A percentile compares a stretch with the other conserved stretches of the same genome.
Conservation (phyloP, 2,113 vertebrate species). For the Malurus cyaneus region DNA sequence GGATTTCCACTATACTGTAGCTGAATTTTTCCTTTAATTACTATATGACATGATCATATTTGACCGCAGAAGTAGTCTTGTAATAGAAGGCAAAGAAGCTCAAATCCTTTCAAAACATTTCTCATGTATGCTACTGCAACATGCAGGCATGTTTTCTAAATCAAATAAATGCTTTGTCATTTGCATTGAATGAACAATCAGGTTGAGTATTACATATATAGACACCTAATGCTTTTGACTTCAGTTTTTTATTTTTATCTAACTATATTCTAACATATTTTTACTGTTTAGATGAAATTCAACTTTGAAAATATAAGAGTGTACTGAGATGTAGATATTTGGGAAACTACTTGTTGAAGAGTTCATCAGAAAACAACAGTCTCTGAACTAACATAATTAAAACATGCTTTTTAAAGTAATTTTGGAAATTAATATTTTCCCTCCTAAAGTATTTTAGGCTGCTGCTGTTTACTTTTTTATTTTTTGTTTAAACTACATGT, state of each 20-base stretch:
- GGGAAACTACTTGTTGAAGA: not conserved
- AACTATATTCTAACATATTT: not conserved
- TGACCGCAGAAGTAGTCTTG: not conserved
- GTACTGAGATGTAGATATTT: not conserved
- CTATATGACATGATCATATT: not conserved
- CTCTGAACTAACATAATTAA: not conserved
- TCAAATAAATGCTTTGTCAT: not conserved
- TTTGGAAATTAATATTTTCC: not conserved
- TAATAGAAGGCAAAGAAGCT: not conserved
- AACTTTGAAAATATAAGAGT: not conserved
- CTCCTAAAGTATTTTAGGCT: not conserved
- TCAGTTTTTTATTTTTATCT: not conserved
- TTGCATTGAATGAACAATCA: not conserved
- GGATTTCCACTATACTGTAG: not conserved
- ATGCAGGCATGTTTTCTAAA: not conserved
- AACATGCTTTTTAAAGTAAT: not conserved
- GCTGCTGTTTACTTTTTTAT: not conserved
- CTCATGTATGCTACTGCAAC: not conserved
- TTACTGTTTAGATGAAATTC: not conserved
- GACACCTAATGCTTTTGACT: not conserved
- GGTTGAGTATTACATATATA: not conserved
- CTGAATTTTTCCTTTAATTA: not conserved
- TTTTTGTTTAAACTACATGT: not conserved
- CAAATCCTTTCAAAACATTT: not conserved
- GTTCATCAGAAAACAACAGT: not conserved